phyloP scores from a whole-genome alignment of 1,140 invertebrate genomes.

The Drosophila mayri region DNA sequence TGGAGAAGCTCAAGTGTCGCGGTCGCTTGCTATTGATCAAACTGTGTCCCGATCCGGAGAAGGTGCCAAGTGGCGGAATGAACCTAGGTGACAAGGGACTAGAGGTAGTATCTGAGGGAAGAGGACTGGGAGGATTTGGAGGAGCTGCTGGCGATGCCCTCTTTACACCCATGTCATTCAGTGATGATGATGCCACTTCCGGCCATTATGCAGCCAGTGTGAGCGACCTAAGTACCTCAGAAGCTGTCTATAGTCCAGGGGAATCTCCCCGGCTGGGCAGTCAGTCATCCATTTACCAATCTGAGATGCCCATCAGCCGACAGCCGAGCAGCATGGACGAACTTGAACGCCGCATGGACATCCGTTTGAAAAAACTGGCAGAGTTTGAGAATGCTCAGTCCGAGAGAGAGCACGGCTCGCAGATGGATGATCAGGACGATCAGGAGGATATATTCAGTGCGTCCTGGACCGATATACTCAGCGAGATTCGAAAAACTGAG shows the following conservation, averaged over 20 bases:
- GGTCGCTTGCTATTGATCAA: conserved; percentile 24
- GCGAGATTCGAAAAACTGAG: conserved; percentile 15
- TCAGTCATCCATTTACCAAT: neutral
- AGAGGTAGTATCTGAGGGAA: neutral
- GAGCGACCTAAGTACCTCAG: conserved; percentile 3
- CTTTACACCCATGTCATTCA: neutral
- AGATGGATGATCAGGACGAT: neutral
- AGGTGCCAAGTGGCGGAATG: neutral
- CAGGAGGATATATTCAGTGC: neutral
- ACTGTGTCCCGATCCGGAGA: conserved; percentile 2
- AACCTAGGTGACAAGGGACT: neutral
- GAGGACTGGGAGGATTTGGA: neutral
- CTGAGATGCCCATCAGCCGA: neutral
- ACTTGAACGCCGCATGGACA: conserved; percentile 41
- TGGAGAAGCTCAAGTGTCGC: conserved; percentile 26
- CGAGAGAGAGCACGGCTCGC: neutral
- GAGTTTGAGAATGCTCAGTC: conserved; percentile 50
- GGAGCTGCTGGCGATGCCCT: conserved; percentile 5
- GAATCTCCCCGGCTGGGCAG: neutral
- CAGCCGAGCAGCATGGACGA: conserved; percentile 15
- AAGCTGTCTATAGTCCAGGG: neutral
- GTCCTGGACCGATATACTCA: conserved; percentile 36
- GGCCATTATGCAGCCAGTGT: conserved; percentile 20
- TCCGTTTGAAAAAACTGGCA: conserved; percentile 44
- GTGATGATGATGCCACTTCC: conserved; percentile 6